These are phyloP conservation scores for Myathropa florea DNA, from an alignment of 2,888 invertebrate species.

Conservation along the genomic window DNA sequence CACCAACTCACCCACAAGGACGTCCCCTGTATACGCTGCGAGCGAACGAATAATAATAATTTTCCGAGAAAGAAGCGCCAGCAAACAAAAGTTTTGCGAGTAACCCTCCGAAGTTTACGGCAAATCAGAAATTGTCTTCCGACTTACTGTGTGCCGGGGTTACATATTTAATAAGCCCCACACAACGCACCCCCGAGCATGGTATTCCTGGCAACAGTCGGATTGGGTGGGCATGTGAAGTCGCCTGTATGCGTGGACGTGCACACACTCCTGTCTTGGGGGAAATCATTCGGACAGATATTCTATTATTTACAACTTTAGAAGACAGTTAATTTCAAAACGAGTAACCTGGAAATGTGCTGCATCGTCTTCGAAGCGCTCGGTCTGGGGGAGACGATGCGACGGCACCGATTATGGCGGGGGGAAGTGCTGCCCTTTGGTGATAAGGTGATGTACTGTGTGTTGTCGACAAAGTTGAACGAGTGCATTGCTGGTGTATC, in stretches of 20 bases:
- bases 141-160: constrained; percentile 1
- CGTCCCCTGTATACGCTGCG: background rate
- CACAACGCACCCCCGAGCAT: background rate
- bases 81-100: constrained; percentile 10
- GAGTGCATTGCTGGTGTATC: no score
- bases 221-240: no score
- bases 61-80: constrained; percentile 5
- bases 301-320: background rate
- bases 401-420: no score
- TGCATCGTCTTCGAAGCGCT: no score
- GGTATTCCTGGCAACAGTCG: background rate
- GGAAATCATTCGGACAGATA: constrained; percentile 20
- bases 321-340: background rate
- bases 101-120: background rate
- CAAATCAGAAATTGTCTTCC: constrained; percentile 3
- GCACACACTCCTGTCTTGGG: background rate
- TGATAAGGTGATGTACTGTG: no score
- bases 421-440: no score
- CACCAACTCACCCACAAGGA: background rate
- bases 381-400: no score
- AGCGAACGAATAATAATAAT: background rate
- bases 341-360: background rate
- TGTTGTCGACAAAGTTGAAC: no score
- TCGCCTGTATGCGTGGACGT: background rate
- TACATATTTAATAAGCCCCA: constrained; percentile 28